Evolutionary conservation across 2,888 invertebrate species (phyloP), one percentile per base, ranked within the genome.

Genomic region (Lasioglossum malachurum): DNA sequence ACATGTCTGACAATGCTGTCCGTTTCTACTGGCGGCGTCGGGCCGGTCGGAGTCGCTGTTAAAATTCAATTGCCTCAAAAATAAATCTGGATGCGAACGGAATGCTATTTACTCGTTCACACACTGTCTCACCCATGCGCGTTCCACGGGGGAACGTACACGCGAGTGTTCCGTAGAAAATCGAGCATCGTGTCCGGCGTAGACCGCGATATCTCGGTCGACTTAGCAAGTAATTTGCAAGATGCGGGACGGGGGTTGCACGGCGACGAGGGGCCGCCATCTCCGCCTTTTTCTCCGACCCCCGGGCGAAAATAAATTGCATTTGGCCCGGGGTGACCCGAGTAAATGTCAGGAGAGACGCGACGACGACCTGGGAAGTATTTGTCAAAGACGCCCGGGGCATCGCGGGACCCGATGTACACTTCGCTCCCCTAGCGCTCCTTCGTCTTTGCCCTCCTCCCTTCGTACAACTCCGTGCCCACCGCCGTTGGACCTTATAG

Each of bases 311-410:
- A 83, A 87, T 87, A 87, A 87, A 87, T 86, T 87, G 87, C 87
- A 87, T 87, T 87, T 83, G 80, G 87, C 87, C 87, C 76, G 87
- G 72, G 87, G 87, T 86, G 83, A 83, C 87, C 87, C 87, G 83
- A 80, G 87, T 84, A 87, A 86, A 86, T 83, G 87, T 87, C 87
- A 86, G 73, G 87, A 83, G 87, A 87, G 83, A 87, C 80, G 87
- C 83, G 87, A 75, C 82, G 87, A 83, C 87, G 87, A 87, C 87
- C 78, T 67, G 64, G 82, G 31, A 87, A 87, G 87, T 87, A 87
- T 87, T 87, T 87, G 87, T 87, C 87, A 87, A 87, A 87, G 87
- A 87, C 87, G 87, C 87, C 87, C 75, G 73, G 86, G 46, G 87
- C 87, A 49, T 78, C 82, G 38, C 78, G 78, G 71, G 60, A 69